Evolutionary conservation across 2,888 invertebrate species (phyloP).

Genomic region (Apoda limacodes): DNA sequence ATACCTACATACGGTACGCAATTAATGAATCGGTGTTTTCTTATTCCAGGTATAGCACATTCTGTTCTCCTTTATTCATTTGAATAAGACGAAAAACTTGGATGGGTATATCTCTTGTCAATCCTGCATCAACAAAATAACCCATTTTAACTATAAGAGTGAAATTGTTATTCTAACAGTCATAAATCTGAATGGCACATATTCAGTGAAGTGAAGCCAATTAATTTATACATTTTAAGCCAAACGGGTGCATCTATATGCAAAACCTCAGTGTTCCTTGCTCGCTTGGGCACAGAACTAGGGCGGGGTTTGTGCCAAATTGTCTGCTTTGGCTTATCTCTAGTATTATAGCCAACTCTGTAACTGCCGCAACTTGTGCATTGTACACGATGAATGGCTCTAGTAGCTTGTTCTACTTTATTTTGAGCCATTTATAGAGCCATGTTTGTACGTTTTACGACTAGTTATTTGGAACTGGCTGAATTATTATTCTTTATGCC

Average conservation of each 20-base stretch:
- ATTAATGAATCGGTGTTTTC: too few species aligned
- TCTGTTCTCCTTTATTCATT: too few species aligned
- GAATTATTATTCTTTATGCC: too few species aligned
- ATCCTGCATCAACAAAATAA: too few species aligned
- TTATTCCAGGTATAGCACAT: too few species aligned
- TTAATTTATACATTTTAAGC: constrained; percentile 62
- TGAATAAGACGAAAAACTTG: too few species aligned
- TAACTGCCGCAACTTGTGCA: constrained; percentile 52
- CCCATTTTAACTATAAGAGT: too few species aligned
- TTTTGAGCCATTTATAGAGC: constrained; percentile 26
- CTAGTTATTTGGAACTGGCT: too few species aligned
- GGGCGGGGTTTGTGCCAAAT: constrained; percentile 65
- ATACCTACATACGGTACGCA: too few species aligned
- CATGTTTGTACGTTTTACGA: too few species aligned
- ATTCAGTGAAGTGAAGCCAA: constrained; percentile 53
- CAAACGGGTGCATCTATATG: constrained; percentile 65
- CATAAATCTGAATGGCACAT: constrained; percentile 39
- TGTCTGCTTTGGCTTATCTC: constrained; percentile 66
- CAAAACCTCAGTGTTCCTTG: constrained; percentile 54
- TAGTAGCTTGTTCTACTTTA: constrained; percentile 38
- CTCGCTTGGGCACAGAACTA: constrained; percentile 58
- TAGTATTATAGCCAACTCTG: constrained; percentile 54
- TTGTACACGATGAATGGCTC: constrained; percentile 47
- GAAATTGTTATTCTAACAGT: too few species aligned
- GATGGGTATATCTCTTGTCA: too few species aligned